A percentile compares a stretch with the other conserved stretches of the same genome.
phyloP scores from a whole-genome alignment of 1,140 invertebrate species.

The Anoplolepis gracilipes region DNA sequence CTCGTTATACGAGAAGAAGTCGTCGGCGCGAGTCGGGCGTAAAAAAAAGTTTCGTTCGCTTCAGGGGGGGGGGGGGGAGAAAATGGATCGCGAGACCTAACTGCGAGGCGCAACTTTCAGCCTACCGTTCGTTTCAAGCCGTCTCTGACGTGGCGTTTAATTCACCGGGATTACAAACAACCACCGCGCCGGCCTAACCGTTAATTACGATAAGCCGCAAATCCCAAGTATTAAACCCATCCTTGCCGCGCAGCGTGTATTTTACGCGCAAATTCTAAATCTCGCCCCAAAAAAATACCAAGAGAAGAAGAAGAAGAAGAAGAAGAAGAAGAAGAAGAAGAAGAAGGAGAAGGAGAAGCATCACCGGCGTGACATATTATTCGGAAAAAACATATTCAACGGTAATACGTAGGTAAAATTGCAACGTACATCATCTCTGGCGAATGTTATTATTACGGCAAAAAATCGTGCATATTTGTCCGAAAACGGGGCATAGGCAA shows the following conservation, averaged over 20 bases:
- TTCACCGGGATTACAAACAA: conserved; percentile 27
- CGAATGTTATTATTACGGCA: neutral
- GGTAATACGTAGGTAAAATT: neutral
- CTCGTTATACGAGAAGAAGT: conserved; percentile 30
- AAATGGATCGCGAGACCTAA: neutral
- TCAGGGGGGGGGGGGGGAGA: neutral
- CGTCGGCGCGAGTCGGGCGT: conserved; percentile 19
- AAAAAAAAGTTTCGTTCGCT: conserved; percentile 45
- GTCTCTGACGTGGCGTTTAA: neutral
- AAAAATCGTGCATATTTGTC: neutral
- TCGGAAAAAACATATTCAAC: neutral
- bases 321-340: neutral
- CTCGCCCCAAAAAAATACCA: neutral
- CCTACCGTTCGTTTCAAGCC: neutral
- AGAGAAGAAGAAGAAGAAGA: neutral
- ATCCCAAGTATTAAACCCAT: neutral
- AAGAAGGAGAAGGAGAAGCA: neutral
- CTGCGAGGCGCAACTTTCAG: conserved; percentile 5
- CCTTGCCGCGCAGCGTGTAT: neutral
- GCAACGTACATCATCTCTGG: neutral
- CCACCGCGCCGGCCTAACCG: neutral
- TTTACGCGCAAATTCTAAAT: conserved; percentile 4
- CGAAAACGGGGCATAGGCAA: neutral
- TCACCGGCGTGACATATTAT: neutral
- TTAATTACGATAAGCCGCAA: conserved; percentile 23